Evolutionary conservation across 2,113 vertebrate species (phyloP).

Genomic region (Colossoma macropomum): DNA sequence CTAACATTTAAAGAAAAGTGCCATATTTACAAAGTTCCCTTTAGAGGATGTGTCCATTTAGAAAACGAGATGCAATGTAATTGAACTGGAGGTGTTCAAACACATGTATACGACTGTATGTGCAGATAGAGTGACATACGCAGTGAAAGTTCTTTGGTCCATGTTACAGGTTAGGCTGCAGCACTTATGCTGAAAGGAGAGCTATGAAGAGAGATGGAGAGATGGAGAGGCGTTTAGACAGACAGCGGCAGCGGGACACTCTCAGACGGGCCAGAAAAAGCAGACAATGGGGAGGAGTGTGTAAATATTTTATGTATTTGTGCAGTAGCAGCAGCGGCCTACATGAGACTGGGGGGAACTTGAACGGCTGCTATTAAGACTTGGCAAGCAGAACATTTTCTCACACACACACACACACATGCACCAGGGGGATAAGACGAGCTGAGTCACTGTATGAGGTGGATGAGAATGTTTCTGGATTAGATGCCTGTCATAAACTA

Average conservation of each 20-base stretch:
- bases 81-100: no score
- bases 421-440: background rate
- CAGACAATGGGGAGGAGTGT: slow-evolving; percentile 28
- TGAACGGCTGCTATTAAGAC: slow-evolving; percentile 20
- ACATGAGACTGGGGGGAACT: slow-evolving; percentile 38
- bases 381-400: slow-evolving; percentile 27
- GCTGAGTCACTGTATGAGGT: slow-evolving; percentile 29
- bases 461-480: slow-evolving; percentile 4
- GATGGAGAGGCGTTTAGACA: background rate
- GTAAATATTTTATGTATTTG: slow-evolving; percentile 50
- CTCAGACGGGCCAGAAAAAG: slow-evolving; percentile 19
- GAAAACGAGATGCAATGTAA: no score
- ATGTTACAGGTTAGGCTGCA: background rate
- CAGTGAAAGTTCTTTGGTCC: background rate
- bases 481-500: background rate
- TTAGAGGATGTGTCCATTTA: no score
- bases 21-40: no score
- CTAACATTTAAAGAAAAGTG: no score
- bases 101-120: background rate
- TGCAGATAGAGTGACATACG: background rate
- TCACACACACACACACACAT: slow-evolving; percentile 33
- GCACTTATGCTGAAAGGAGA: background rate
- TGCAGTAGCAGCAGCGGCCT: slow-evolving; percentile 32
- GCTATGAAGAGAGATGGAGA: background rate
- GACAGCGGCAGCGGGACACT: slow-evolving; percentile 15